phyloP scores from a whole-genome alignment of 2,797 vertebrate genomes.

The Peromyscus aztecus region DNA sequence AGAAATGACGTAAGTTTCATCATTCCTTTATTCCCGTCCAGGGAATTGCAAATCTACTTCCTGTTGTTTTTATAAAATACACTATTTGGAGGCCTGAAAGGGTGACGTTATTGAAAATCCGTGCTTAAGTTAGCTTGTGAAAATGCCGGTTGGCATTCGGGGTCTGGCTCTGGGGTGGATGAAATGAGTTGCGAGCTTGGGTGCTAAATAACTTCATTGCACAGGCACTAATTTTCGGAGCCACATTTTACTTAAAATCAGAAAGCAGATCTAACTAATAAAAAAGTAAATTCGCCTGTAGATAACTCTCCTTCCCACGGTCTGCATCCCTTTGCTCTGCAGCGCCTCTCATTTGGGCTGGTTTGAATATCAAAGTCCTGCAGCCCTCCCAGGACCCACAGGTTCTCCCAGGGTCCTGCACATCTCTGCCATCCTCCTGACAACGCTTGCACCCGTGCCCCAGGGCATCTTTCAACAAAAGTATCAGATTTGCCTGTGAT shows the following conservation, averaged over 20 bases:
- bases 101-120: slow-evolving; percentile 46
- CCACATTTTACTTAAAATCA: slow-evolving; percentile 83
- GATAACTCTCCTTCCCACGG: slow-evolving; percentile 74
- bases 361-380: slow-evolving; percentile 92
- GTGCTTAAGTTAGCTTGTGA: slow-evolving; percentile 71
- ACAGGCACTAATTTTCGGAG: slow-evolving; percentile 88
- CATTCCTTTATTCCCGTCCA: slow-evolving; percentile 71
- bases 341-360: slow-evolving; percentile 77
- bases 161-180: slow-evolving; percentile 55
- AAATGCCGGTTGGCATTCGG: slow-evolving; percentile 69
- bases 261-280: slow-evolving; percentile 79
- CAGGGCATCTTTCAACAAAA: slow-evolving; percentile 90
- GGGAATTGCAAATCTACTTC: slow-evolving; percentile 76
- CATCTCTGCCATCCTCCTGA: slow-evolving; percentile 68
- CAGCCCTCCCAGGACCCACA: slow-evolving; percentile 82
- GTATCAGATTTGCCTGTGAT: slow-evolving; percentile 89
- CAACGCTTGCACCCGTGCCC: slow-evolving; percentile 86
- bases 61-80: slow-evolving; percentile 78
- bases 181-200: slow-evolving; percentile 77
- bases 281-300: slow-evolving; percentile 81
- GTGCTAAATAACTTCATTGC: slow-evolving; percentile 83
- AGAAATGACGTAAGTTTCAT: slow-evolving; percentile 77
- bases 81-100: slow-evolving; percentile 73
- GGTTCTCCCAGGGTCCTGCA: slow-evolving; percentile 81
- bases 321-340: slow-evolving; percentile 75